phyloP scores from a whole-genome alignment of 2,797 vertebrate genomes.

The Hydrophis major region DNA sequence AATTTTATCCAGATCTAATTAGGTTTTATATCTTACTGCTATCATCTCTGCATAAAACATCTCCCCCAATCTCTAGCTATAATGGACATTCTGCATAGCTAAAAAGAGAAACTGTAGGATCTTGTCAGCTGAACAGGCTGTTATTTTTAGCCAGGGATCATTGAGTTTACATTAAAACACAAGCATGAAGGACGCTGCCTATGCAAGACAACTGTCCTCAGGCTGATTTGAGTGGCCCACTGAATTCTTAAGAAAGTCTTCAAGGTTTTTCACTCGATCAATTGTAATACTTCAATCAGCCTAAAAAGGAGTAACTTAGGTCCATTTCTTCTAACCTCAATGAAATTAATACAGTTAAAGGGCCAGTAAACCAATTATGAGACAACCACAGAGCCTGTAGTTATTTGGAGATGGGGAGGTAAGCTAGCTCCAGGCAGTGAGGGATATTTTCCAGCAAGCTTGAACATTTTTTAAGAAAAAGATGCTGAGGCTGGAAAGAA shows the following conservation, averaged over 20 bases:
- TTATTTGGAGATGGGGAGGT: background rate
- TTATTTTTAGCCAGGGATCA: background rate
- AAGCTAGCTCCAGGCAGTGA: background rate
- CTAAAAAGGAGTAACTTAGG: background rate
- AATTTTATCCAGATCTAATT: background rate
- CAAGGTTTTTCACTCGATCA: background rate
- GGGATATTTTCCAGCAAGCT: background rate
- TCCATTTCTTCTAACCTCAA: slow-evolving; percentile 35
- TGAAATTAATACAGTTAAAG: slow-evolving; percentile 30
- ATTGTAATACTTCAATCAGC: background rate
- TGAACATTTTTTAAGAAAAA: background rate
- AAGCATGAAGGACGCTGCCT: background rate
- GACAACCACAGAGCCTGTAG: no score
- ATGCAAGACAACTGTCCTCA: background rate
- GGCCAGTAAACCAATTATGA: background rate
- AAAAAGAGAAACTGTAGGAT: background rate
- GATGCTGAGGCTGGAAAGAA: background rate
- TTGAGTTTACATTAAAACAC: background rate
- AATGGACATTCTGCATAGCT: background rate
- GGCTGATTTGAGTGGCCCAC: background rate
- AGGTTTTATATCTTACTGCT: background rate
- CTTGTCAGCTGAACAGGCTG: background rate
- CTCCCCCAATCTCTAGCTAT: background rate
- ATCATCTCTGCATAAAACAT: background rate
- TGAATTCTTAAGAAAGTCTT: background rate